These are phyloP conservation scores for Hestina assimilis DNA, from an alignment of 1,140 invertebrate genomes.

Conservation along the genomic window DNA sequence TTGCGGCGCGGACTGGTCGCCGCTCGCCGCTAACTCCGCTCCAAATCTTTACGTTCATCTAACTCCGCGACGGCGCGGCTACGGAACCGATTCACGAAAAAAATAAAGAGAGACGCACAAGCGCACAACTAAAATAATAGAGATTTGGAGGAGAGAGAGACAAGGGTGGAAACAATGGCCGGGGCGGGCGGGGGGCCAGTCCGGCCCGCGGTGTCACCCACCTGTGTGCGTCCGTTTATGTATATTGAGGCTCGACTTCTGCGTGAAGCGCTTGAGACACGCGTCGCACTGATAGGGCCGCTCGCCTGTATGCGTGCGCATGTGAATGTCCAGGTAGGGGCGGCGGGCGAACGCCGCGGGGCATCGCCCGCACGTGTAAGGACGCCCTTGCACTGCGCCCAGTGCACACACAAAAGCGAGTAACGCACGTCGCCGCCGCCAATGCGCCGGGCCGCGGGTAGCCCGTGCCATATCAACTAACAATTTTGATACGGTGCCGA, in stretches of 20 bases:
- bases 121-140: conserved; percentile 1
- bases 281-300: conserved; percentile 85
- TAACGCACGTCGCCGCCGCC: conserved; percentile 76
- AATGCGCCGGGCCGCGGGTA: conserved; percentile 29
- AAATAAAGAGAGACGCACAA: conserved; percentile 8
- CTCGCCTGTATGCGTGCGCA: conserved; percentile 87
- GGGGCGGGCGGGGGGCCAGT: conserved; percentile 66
- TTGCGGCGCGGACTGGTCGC: conserved; percentile 71
- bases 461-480: too few species aligned
- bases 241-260: conserved; percentile 85
- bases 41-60: conserved; percentile 45
- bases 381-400: conserved; percentile 78
- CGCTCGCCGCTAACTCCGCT: conserved; percentile 69
- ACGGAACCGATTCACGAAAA: not conserved
- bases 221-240: conserved; percentile 87
- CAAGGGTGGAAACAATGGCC: conserved; percentile 46
- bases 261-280: conserved; percentile 84
- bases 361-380: conserved; percentile 84
- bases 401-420: conserved; percentile 78
- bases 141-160: conserved; percentile 56
- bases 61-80: not conserved
- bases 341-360: conserved; percentile 83
- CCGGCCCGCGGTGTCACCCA: conserved; percentile 72
- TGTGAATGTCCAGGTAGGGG: conserved; percentile 85
- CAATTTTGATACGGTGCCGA: conserved; percentile 49